phyloP scores from a whole-genome alignment of 2,797 vertebrate species.

The Merluccius polli region DNA sequence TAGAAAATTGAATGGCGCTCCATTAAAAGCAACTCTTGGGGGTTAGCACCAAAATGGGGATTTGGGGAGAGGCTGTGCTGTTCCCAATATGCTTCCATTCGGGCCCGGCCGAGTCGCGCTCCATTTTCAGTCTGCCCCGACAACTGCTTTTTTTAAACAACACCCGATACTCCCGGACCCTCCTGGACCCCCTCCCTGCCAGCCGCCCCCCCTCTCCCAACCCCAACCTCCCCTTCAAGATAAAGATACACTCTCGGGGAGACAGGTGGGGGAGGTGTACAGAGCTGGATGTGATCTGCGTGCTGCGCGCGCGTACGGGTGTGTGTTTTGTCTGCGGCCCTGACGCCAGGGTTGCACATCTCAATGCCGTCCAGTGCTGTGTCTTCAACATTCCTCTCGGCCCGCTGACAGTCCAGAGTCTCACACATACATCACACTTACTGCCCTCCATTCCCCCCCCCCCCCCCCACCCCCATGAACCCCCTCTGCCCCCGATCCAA shows the following conservation, averaged over 20 bases:
- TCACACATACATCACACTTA: not conserved
- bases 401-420: not conserved
- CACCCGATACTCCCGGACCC: not conserved
- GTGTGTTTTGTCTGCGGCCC: not conserved
- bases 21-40: conserved; percentile 54
- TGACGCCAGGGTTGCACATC: conserved; percentile 7
- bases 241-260: conserved; percentile 1
- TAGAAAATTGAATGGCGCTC: conserved; percentile 61
- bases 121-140: not conserved
- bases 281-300: not conserved
- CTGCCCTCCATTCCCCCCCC: not conserved
- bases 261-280: conserved; percentile 1
- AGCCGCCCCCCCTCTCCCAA: not conserved
- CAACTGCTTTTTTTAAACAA: conserved; percentile 8
- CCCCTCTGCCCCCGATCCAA: not conserved
- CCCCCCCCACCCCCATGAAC: no score
- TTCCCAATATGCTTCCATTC: not conserved
- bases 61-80: not conserved
- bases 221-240: not conserved
- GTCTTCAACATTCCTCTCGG: not conserved
- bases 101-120: not conserved
- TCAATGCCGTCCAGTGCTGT: conserved; percentile 2
- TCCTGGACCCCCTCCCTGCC: not conserved
- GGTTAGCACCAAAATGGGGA: not conserved
- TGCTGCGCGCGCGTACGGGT: not conserved